Evolutionary conservation across 2,888 invertebrate genomes (phyloP).

Genomic region (Nomada ruficornis): DNA sequence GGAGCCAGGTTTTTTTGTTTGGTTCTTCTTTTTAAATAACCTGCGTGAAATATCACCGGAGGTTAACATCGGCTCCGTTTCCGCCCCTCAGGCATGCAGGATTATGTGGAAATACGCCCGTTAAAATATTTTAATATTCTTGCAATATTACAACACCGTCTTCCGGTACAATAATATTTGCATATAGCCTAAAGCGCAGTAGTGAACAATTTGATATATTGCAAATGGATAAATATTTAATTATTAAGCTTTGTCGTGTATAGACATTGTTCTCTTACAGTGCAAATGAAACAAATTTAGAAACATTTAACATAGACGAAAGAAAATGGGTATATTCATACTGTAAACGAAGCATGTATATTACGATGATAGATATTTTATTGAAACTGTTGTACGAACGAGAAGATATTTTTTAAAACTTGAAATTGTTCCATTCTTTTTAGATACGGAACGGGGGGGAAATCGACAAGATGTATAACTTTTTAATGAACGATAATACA

Average conservation of each 20-base stretch:
- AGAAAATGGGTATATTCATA: constrained; percentile 64
- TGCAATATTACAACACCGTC: constrained; percentile 80
- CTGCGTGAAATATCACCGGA: background rate
- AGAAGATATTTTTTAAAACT: constrained; percentile 47
- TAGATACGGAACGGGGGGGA: constrained; percentile 20
- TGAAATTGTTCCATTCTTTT: constrained; percentile 18
- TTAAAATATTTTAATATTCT: constrained; percentile 76
- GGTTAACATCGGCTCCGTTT: constrained; percentile 3
- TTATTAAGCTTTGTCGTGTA: constrained; percentile 60
- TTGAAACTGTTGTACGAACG: constrained; percentile 53
- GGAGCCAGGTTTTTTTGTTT: too few species aligned
- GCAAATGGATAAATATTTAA: constrained; percentile 53
- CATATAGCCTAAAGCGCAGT: constrained; percentile 71
- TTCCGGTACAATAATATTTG: constrained; percentile 80
- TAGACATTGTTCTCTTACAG: constrained; percentile 55
- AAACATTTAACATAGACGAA: constrained; percentile 53
- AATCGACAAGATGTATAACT: constrained; percentile 18
- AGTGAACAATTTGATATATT: constrained; percentile 57
- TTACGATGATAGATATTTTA: constrained; percentile 62
- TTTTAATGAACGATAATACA: constrained; percentile 24
- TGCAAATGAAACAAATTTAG: constrained; percentile 49
- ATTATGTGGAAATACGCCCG: constrained; percentile 69
- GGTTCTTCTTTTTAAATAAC: too few species aligned
- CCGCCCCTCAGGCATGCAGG: constrained; percentile 60
- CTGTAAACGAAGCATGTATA: constrained; percentile 66